These are phyloP conservation scores for Channa maculata DNA, from an alignment of 2,113 vertebrate genomes.

Conservation along the genomic window DNA sequence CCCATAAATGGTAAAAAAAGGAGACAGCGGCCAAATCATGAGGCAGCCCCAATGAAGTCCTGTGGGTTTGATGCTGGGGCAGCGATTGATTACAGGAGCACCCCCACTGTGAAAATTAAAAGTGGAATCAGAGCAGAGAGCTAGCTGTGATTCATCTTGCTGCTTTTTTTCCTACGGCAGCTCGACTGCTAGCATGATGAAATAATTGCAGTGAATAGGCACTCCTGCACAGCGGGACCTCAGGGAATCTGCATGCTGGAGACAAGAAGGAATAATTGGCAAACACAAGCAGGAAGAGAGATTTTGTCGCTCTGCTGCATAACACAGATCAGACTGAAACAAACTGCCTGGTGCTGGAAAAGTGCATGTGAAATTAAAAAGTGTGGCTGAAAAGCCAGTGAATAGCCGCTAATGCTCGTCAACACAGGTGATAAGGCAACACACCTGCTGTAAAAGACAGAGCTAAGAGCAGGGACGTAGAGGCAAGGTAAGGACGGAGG, in stretches of 20 bases:
- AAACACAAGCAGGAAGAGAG: constrained; percentile 49
- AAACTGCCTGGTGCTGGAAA: constrained; percentile 3
- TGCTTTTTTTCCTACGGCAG: constrained; percentile 37
- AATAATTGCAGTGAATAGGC: constrained; percentile 67
- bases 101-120: constrained; percentile 72
- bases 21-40: constrained; percentile 59
- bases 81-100: constrained; percentile 63
- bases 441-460: constrained; percentile 9
- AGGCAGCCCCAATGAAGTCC: constrained; percentile 35
- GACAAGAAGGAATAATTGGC: constrained; percentile 64
- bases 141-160: constrained; percentile 61
- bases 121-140: constrained; percentile 62
- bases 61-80: constrained; percentile 53
- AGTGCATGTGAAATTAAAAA: constrained; percentile 36
- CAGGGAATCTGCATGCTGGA: constrained; percentile 47
- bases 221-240: constrained; percentile 45
- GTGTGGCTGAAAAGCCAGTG: neutral
- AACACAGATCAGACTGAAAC: constrained; percentile 28
- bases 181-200: constrained; percentile 56
- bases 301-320: constrained; percentile 55
- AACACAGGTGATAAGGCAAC: constrained; percentile 2
- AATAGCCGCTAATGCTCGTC: constrained; percentile 15
- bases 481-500: neutral
- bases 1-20: constrained; percentile 16
- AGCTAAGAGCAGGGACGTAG: neutral